Conservation (phyloP, 2,797 vertebrate genomes). For the Pseudomugil tenellus region DNA sequence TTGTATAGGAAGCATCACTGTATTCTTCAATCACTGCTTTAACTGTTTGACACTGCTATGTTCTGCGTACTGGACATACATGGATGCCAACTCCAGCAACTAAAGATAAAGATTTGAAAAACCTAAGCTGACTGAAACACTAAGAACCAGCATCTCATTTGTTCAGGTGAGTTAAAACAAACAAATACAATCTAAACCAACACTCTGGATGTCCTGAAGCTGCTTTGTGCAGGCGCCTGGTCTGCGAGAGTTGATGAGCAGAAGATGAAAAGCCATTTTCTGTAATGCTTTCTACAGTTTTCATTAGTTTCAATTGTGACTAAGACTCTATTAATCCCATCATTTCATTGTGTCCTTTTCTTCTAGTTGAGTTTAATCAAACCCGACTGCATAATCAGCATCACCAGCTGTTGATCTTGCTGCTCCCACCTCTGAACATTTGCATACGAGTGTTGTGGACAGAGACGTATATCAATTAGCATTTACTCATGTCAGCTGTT, state of each 20-base stretch:
- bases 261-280: not conserved
- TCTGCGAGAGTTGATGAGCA: not conserved
- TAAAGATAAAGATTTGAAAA: not conserved
- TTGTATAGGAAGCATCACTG: too few relatives aligned
- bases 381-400: not conserved
- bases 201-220: not conserved
- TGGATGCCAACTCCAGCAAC: not conserved
- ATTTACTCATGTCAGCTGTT: not conserved
- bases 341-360: not conserved
- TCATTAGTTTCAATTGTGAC: not conserved
- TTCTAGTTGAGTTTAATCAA: constrained; percentile 9
- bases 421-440: not conserved
- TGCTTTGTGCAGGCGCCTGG: not conserved
- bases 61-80: not conserved
- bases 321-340: constrained; percentile 7
- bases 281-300: not conserved
- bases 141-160: too few relatives aligned
- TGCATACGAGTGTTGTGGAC: not conserved
- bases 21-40: too few relatives aligned
- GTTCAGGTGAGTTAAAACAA: not conserved
- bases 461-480: not conserved
- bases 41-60: not conserved
- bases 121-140: not conserved
- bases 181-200: too few relatives aligned
- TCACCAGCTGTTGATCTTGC: constrained; percentile 8